Evolutionary conservation across 2,797 vertebrate species (phyloP).

Genomic region (Cossypha heuglini): DNA sequence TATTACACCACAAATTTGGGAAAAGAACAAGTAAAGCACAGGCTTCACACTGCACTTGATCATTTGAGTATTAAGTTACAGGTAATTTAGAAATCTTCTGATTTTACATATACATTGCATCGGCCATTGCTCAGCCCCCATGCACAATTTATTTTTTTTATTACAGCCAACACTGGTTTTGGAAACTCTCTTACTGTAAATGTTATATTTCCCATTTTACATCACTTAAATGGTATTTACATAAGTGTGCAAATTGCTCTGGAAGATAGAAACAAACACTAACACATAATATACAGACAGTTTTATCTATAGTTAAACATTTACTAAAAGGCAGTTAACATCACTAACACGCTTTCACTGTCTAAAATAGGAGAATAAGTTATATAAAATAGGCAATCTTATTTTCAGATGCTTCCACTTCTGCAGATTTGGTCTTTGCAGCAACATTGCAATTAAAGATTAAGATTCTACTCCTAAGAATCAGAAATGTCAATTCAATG

Average conservation of each 20-base stretch:
- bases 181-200: slow-evolving; percentile 33
- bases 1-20: slow-evolving; percentile 43
- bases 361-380: slow-evolving; percentile 51
- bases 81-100: slow-evolving; percentile 25
- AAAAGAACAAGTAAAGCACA: slow-evolving; percentile 65
- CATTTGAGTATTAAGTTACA: slow-evolving; percentile 43
- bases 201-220: not conserved
- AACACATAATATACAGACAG: slow-evolving; percentile 26
- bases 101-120: slow-evolving; percentile 26
- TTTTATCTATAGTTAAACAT: slow-evolving; percentile 22
- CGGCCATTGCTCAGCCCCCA: slow-evolving; percentile 28
- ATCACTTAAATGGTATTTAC: slow-evolving; percentile 27
- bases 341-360: slow-evolving; percentile 31
- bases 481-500: not conserved
- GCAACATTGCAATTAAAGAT: slow-evolving; percentile 48
- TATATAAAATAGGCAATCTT: slow-evolving; percentile 56
- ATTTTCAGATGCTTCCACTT: slow-evolving; percentile 14
- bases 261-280: slow-evolving; percentile 48
- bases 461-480: not conserved
- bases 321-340: slow-evolving; percentile 38
- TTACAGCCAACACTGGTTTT: not conserved
- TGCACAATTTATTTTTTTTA: slow-evolving; percentile 38
- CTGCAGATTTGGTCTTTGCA: slow-evolving; percentile 54
- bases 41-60: slow-evolving; percentile 58
- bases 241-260: slow-evolving; percentile 45